A percentile compares a stretch with the other conserved stretches of the same genome.
Conservation (phyloP, 2,113 vertebrate species). For the Charadrius vociferus region DNA sequence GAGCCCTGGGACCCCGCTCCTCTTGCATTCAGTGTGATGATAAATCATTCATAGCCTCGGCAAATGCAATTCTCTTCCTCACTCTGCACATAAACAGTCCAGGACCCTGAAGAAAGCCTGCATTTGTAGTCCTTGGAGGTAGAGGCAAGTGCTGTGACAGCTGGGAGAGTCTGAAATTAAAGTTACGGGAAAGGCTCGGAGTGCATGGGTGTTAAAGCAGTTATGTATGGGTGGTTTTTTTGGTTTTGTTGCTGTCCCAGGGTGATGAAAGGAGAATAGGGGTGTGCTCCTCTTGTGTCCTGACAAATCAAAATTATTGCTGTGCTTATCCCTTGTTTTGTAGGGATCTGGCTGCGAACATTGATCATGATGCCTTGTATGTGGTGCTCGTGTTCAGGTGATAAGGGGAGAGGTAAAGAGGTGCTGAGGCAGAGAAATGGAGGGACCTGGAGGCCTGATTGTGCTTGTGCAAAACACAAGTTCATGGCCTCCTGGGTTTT, state of each 20-base stretch:
- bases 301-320: not conserved
- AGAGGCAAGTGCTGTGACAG: slow-evolving; percentile 23
- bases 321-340: not conserved
- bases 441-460: not conserved
- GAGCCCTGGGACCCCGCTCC: slow-evolving; percentile 51
- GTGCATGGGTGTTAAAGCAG: not conserved
- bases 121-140: slow-evolving; percentile 42
- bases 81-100: slow-evolving; percentile 28
- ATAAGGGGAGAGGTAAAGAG: not conserved
- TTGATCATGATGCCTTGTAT: not conserved
- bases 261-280: not conserved
- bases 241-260: not conserved
- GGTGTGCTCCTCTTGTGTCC: not conserved
- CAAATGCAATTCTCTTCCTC: slow-evolving; percentile 29
- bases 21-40: slow-evolving; percentile 23
- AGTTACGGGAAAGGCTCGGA: not conserved
- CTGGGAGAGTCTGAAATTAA: slow-evolving; percentile 24
- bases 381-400: not conserved
- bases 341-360: not conserved
- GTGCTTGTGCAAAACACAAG: rapidly evolving
- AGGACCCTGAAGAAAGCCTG: slow-evolving; percentile 26
- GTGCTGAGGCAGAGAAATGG: not conserved
- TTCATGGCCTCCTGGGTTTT: not conserved
- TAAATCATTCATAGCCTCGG: slow-evolving; percentile 69
- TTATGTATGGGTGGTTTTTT: not conserved